These are phyloP conservation scores for Tipula unca DNA, from an alignment of 2,888 invertebrate genomes.

Conservation along the genomic window DNA sequence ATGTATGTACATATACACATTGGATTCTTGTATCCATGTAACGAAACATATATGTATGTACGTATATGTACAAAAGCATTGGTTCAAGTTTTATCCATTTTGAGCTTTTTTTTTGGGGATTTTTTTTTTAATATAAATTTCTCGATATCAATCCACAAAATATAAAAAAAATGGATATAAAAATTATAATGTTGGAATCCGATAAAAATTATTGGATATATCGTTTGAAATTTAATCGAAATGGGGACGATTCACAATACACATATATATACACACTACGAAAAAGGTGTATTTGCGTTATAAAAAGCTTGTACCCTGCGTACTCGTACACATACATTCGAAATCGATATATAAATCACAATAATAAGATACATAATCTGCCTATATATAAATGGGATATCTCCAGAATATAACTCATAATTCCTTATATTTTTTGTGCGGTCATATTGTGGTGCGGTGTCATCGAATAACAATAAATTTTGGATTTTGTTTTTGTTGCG, in stretches of 20 bases:
- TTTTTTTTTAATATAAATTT: conserved; percentile 3
- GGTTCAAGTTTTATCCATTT: not conserved
- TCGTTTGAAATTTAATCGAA: conserved; percentile 2
- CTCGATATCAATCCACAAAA: not conserved
- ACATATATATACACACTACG: not conserved
- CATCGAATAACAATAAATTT: conserved; percentile 14
- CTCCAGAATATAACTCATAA: not conserved
- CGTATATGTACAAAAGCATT: not conserved
- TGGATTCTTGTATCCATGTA: not conserved
- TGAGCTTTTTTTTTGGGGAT: not conserved
- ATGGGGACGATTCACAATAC: not conserved
- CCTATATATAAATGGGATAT: not conserved
- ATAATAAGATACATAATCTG: not conserved
- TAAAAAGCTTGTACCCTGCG: not conserved
- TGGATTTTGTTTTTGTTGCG: not conserved
- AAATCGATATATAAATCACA: not conserved
- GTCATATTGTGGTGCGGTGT: not conserved
- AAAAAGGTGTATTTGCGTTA: not conserved
- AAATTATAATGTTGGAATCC: conserved; percentile 14
- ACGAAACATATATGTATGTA: too few species aligned
- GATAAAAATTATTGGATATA: conserved; percentile 8
- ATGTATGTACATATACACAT: not conserved
- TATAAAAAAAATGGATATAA: not conserved
- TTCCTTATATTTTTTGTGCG: not conserved
- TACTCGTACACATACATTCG: not conserved